Percentiles rank a stretch among this genome's conserved stretches.
phyloP scores from a whole-genome alignment of 2,113 vertebrate species.

The Lynx canadensis region DNA sequence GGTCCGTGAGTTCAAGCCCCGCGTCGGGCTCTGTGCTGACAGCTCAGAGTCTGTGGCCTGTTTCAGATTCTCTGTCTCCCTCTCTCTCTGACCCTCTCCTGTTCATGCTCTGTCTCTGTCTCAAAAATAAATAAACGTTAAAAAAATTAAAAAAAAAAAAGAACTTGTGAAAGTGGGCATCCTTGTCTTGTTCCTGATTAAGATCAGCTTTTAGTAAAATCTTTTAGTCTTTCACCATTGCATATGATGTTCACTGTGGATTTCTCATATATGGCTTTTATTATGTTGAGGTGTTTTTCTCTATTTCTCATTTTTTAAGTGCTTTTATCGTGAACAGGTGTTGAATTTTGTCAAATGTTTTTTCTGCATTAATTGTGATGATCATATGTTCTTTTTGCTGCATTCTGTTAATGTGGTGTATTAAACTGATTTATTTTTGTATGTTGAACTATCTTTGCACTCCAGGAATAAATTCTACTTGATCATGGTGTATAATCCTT shows the following conservation, averaged over 20 bases:
- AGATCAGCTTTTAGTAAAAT: background rate
- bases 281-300: background rate
- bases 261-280: background rate
- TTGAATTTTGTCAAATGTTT: background rate
- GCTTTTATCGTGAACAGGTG: background rate
- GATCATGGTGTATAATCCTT: background rate
- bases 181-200: background rate
- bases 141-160: background rate
- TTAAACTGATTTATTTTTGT: background rate
- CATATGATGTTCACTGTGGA: background rate
- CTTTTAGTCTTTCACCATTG: background rate
- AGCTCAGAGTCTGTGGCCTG: too few species aligned
- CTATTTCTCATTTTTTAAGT: background rate
- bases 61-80: too few species aligned
- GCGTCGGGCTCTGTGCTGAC: too few species aligned
- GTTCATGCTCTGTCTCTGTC: too few species aligned
- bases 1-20: too few species aligned
- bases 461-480: background rate
- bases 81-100: too few species aligned
- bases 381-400: background rate
- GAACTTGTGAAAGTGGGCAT: background rate
- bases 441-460: background rate
- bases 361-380: background rate
- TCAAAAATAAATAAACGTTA: too few species aligned
- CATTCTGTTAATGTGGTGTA: background rate